These are phyloP conservation scores for Sycophila sp. DNA, from an alignment of 1,140 invertebrate genomes.

Conservation along the genomic window DNA sequence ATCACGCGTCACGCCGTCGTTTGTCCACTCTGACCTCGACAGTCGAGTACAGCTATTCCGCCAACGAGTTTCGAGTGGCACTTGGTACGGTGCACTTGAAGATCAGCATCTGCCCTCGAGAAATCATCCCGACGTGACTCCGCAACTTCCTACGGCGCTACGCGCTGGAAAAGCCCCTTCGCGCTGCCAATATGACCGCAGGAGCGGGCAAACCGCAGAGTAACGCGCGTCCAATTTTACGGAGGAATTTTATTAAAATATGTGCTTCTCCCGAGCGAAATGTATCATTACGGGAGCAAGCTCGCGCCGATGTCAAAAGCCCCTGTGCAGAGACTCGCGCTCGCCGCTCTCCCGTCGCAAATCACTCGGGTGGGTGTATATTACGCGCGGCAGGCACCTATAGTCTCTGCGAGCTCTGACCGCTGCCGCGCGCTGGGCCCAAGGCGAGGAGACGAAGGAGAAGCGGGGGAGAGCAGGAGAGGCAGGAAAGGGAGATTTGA, in stretches of 20 bases:
- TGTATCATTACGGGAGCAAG: background rate
- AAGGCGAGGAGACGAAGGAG: background rate
- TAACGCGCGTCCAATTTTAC: too few species aligned
- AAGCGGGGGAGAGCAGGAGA: background rate
- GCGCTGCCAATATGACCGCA: too few species aligned
- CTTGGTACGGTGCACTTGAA: too few species aligned
- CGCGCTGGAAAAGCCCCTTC: too few species aligned
- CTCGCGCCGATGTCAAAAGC: too few species aligned
- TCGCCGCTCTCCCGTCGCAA: background rate
- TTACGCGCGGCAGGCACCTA: background rate
- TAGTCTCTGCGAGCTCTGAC: background rate
- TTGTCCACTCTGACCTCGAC: too few species aligned
- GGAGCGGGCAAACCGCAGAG: too few species aligned
- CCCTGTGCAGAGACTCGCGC: too few species aligned
- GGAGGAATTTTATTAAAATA: background rate
- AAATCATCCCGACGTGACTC: background rate
- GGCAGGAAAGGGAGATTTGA: conserved; percentile 16
- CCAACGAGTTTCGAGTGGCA: too few species aligned
- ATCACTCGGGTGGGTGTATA: conserved; percentile 7
- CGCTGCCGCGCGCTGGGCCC: background rate
- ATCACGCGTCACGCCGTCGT: too few species aligned
- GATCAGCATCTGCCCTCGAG: too few species aligned
- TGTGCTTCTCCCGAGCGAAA: background rate
- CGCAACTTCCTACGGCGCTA: background rate
- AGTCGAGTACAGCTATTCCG: background rate